phyloP scores from a whole-genome alignment of 2,113 vertebrate species.

The Amblyornis subalaris region DNA sequence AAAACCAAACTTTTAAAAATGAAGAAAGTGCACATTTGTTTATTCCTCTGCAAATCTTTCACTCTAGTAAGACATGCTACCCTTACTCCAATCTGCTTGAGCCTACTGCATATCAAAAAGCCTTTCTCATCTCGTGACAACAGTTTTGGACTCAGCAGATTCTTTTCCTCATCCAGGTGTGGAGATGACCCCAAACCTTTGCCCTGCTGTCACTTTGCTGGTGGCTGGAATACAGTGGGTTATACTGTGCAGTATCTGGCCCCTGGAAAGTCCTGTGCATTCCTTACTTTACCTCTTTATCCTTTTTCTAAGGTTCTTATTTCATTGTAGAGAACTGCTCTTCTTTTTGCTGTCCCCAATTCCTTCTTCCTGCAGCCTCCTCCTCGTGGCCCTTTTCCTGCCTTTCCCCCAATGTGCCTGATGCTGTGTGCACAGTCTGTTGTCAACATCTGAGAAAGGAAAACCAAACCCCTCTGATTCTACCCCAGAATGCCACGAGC shows the following conservation, averaged over 20 bases:
- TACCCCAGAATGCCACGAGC: rapidly evolving
- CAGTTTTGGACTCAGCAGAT: neutral
- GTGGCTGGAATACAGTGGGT: neutral
- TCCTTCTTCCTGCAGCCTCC: neutral
- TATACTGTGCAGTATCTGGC: no score
- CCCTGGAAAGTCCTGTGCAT: neutral
- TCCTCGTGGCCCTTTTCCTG: neutral
- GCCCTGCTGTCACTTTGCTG: neutral
- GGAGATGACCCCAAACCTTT: neutral
- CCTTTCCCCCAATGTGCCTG: neutral
- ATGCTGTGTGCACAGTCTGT: neutral
- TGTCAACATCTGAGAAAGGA: neutral
- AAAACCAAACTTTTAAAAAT: neutral
- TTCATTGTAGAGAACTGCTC: neutral
- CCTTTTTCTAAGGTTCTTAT: neutral
- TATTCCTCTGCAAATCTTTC: neutral
- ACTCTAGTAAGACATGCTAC: neutral
- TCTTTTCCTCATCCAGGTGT: neutral
- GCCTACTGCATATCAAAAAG: neutral
- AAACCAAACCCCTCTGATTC: neutral
- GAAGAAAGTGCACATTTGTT: neutral
- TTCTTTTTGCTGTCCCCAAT: neutral
- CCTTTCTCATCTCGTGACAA: neutral
- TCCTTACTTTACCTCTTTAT: neutral
- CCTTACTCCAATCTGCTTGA: neutral